Conservation (phyloP, 2,113 vertebrate genomes). For the Calyptomena viridis region DNA sequence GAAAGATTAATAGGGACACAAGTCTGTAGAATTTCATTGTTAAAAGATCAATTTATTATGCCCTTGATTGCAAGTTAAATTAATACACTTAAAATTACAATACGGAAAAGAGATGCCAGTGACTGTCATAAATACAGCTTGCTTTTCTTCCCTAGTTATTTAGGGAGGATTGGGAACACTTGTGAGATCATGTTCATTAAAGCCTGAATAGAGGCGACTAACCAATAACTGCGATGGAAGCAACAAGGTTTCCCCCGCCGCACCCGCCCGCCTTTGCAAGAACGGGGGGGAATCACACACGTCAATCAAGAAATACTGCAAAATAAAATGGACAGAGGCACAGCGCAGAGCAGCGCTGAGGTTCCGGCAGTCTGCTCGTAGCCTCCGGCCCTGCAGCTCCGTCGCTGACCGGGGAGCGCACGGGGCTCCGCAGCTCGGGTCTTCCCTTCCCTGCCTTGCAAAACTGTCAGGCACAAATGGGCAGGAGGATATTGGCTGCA, state of each 20-base stretch:
- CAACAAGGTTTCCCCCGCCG: slow-evolving; percentile 34
- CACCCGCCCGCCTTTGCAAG: not conserved
- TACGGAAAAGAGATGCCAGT: not conserved
- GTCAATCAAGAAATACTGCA: slow-evolving; percentile 67
- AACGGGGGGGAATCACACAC: not conserved
- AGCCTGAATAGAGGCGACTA: not conserved
- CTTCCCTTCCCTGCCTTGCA: not conserved
- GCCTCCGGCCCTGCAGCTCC: slow-evolving; percentile 8
- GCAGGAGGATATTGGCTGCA: slow-evolving; percentile 73
- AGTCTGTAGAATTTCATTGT: not conserved
- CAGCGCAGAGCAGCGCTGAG: not conserved
- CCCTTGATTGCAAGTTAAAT: not conserved
- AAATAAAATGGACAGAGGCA: slow-evolving; percentile 65
- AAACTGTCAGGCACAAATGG: slow-evolving; percentile 66
- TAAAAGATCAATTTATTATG: not conserved
- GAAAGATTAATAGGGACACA: not conserved
- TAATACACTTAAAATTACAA: not conserved
- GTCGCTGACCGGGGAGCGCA: slow-evolving; percentile 33
- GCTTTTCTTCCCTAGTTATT: not conserved
- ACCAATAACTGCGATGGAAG: slow-evolving; percentile 55
- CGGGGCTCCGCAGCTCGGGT: not conserved
- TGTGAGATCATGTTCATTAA: slow-evolving; percentile 13
- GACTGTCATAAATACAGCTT: not conserved
- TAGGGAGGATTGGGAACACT: not conserved
- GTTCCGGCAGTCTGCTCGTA: not conserved